These are phyloP conservation scores for Xylocopa sonorina DNA, from an alignment of 1,140 invertebrate species.

Conservation along the genomic window DNA sequence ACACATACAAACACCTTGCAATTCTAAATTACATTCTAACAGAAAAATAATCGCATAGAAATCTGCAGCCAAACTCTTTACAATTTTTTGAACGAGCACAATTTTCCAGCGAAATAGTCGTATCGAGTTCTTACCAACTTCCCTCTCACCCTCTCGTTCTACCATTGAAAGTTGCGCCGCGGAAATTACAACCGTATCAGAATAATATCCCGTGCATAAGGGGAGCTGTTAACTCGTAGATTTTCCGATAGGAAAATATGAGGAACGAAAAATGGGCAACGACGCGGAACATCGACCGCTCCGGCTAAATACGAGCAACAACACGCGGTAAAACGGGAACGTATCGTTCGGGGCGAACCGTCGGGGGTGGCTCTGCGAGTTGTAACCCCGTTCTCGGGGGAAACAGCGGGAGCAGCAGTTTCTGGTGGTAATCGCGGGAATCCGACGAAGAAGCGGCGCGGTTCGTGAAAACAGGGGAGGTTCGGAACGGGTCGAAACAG, in stretches of 20 bases:
- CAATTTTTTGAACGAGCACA: neutral
- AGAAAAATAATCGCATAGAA: too few species aligned
- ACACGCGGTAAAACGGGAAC: neutral
- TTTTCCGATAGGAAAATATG: neutral
- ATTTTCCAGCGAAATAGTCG: constrained; percentile 1
- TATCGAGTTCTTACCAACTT: neutral
- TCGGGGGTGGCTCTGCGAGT: neutral
- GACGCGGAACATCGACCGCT: neutral
- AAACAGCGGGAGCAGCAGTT: constrained; percentile 41
- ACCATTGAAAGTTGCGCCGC: neutral
- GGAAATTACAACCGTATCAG: constrained; percentile 8
- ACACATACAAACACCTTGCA: too few species aligned
- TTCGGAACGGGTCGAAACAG: constrained; percentile 57
- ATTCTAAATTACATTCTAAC: too few species aligned
- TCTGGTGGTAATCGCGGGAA: constrained; percentile 48
- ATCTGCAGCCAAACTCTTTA: neutral
- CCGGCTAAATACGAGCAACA: neutral
- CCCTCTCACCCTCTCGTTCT: neutral
- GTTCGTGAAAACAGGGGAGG: constrained; percentile 52
- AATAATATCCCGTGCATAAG: constrained; percentile 3
- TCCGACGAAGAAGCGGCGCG: constrained; percentile 41
- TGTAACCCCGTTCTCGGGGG: constrained; percentile 41
- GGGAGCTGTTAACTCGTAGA: neutral
- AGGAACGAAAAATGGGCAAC: neutral
- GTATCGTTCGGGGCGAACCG: neutral